A percentile compares a stretch with the other conserved stretches of the same genome.
phyloP scores from a whole-genome alignment of 2,113 vertebrate species.

The Syngnathus typhle region DNA sequence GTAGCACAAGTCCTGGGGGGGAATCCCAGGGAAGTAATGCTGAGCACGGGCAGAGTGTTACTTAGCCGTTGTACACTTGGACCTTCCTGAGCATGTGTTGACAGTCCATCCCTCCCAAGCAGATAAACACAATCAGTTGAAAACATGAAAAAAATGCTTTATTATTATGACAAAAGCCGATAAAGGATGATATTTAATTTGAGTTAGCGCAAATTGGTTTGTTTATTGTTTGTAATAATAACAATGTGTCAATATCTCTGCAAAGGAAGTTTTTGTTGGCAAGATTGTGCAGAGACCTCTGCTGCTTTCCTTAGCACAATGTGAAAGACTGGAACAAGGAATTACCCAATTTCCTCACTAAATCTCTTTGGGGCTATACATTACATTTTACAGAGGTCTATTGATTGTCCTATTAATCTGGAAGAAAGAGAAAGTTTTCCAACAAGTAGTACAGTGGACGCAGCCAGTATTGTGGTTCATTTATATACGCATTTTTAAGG shows the following conservation, averaged over 20 bases:
- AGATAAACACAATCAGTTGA: not conserved
- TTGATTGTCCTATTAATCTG: too few species aligned
- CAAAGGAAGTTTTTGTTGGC: not conserved
- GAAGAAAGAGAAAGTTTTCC: too few species aligned
- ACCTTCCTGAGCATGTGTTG: constrained; percentile 24
- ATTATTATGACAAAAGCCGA: not conserved
- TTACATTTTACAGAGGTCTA: too few species aligned
- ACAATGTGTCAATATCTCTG: not conserved
- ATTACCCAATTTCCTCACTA: too few species aligned
- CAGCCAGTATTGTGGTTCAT: too few species aligned
- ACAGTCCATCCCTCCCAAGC: constrained; percentile 2
- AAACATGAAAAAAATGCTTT: constrained; percentile 3
- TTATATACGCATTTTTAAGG: too few species aligned
- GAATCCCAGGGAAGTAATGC: constrained; percentile 47
- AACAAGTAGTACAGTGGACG: too few species aligned
- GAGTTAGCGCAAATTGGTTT: not conserved
- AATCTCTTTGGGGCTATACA: too few species aligned
- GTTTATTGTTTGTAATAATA: not conserved
- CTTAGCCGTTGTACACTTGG: constrained; percentile 38
- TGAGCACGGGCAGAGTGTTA: constrained; percentile 47
- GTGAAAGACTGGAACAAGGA: too few species aligned
- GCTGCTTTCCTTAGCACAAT: not conserved
- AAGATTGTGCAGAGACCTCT: not conserved
- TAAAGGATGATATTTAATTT: not conserved
- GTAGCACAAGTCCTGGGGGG: constrained; percentile 61